Evolutionary conservation across 2,113 vertebrate genomes (phyloP).

Genomic region (Zosterops lateralis): DNA sequence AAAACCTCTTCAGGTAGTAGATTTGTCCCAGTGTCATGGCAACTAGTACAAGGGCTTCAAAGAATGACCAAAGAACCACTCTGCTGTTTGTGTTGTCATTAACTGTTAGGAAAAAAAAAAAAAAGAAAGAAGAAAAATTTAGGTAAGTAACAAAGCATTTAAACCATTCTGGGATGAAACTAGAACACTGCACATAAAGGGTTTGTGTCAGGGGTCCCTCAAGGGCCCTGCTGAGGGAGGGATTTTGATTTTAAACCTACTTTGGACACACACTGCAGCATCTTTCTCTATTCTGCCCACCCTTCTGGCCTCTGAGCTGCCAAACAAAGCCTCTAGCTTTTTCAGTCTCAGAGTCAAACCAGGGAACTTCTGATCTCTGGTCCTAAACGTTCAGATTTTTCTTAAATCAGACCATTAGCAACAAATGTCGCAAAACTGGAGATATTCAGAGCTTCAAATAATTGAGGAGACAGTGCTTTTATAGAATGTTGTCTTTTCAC

Average conservation of each 20-base stretch:
- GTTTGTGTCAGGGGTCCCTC: rapidly evolving
- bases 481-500: background rate
- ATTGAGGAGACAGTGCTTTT: background rate
- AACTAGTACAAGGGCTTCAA: conserved; percentile 97
- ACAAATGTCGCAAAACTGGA: background rate
- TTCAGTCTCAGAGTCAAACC: background rate
- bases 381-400: background rate
- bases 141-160: background rate
- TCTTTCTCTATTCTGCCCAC: background rate
- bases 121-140: background rate
- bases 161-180: background rate
- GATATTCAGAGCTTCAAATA: background rate
- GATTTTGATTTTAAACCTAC: background rate
- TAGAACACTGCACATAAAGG: background rate
- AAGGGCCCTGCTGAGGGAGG: background rate
- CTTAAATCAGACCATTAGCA: background rate
- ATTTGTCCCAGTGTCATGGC: conserved; percentile 99
- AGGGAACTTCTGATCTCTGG: background rate
- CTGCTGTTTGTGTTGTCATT: conserved; percentile 99
- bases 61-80: conserved; percentile 99
- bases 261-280: background rate
- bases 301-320: background rate
- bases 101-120: conserved; percentile 73
- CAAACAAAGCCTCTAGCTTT: background rate
- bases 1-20: conserved; percentile 99